Base-by-base conservation (phyloP, 2,113 vertebrate genomes). In the Gymnarchus niloticus region DNA sequence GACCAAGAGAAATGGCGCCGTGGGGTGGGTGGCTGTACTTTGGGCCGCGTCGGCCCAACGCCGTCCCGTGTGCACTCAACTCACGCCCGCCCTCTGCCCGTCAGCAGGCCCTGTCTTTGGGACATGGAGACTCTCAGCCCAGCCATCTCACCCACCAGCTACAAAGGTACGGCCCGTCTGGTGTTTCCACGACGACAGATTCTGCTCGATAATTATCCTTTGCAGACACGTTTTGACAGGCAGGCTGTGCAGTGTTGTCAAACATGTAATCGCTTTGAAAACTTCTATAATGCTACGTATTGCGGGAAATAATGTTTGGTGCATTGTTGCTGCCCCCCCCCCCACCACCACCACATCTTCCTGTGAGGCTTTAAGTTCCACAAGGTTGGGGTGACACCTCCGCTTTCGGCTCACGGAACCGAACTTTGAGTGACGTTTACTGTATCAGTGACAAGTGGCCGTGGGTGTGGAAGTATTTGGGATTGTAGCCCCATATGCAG, bases 131-230 rank as follows among this genome's bases (percentile, higher is more conserved):
- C 93, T 98, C 95, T 93, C 98, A 99, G 93, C 98, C 98, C 87
- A 96, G 97, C 89, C 96, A 98, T 91, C 97, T 99, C 86, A 99
- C 98, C 88, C 97, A 99, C 96, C 98, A 99, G 96, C 98, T 99
- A 37, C 98, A 99, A 93, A 98, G 98, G 98, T 99, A 92, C 91
- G 52, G 6, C n/a, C 41, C 44, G 28, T n/a, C 25, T 33, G 59
- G 25, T 33, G 59, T 9, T 1, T 73, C 10, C 65, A 73, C 65
- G 19, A 33, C 33, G n/a, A 19, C 65, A 2, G 5, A 17, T 37
- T 73, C 7, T 73, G 33, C 41, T 73, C 33, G 65, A 41, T 73
- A 17, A 28, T 69, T 69, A 33, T 69, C 14, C 61, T 41, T 37
- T 19, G 33, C 28, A 73, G 33, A 14, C 1, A 6, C 41, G 33